A percentile compares a stretch with the other conserved stretches of the same genome.
phyloP scores from a whole-genome alignment of 2,797 vertebrate genomes.

The Acanthurus leucopareius region DNA sequence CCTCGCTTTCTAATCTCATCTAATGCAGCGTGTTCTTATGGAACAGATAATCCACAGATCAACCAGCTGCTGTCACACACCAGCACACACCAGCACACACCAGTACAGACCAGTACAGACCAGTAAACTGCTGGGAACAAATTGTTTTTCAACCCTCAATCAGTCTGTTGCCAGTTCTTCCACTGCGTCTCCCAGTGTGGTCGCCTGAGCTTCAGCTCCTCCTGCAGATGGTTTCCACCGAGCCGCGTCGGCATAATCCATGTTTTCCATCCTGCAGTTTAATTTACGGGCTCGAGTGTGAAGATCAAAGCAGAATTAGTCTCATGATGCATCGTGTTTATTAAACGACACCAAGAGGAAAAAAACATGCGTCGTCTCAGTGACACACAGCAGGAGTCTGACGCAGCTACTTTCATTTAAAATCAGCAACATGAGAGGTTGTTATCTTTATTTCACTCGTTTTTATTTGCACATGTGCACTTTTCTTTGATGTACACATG shows the following conservation, averaged over 20 bases:
- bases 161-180: background rate
- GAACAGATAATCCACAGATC: constrained; percentile 17
- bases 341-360: background rate
- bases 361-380: background rate
- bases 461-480: background rate
- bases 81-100: no score
- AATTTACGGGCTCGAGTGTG: background rate
- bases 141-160: constrained; percentile 9
- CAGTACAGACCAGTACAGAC: no score
- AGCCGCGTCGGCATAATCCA: background rate
- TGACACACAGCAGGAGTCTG: background rate
- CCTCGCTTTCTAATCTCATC: constrained; percentile 44
- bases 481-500: background rate
- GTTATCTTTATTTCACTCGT: background rate
- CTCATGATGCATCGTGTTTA: constrained; percentile 9
- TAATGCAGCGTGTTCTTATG: constrained; percentile 28
- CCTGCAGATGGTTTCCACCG: constrained; percentile 37
- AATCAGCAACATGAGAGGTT: background rate
- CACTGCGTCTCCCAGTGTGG: background rate
- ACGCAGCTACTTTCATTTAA: background rate
- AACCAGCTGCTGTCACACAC: constrained; percentile 5
- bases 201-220: background rate
- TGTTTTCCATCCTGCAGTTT: background rate
- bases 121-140: constrained; percentile 14
- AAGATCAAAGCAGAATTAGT: background rate